phyloP scores from a whole-genome alignment of 2,113 vertebrate species.

The Pteronura brasiliensis region DNA sequence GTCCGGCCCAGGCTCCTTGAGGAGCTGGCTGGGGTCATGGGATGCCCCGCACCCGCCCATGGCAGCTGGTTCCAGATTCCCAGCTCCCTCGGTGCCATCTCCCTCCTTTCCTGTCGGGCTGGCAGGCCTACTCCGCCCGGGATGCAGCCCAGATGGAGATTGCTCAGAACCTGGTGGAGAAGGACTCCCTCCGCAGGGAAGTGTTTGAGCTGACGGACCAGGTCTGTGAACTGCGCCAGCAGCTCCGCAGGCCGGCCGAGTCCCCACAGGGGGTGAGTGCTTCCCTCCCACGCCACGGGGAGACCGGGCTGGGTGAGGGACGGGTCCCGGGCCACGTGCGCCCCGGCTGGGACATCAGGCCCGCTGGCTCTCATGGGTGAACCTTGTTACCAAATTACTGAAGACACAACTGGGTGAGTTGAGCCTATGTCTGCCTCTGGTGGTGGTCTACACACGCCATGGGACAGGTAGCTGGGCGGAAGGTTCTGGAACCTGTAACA shows the following conservation, averaged over 20 bases:
- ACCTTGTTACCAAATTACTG: rapidly evolving
- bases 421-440: neutral
- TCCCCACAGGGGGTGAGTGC: neutral
- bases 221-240: conserved; percentile 79
- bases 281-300: neutral
- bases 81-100: rapidly evolving
- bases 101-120: neutral
- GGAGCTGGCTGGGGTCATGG: neutral
- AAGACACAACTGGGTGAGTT: rapidly evolving
- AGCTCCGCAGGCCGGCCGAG: neutral
- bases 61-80: neutral
- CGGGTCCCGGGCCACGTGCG: rapidly evolving
- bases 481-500: neutral
- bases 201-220: conserved; percentile 87
- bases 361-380: rapidly evolving
- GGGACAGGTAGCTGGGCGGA: neutral
- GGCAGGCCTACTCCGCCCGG: conserved; percentile 87
- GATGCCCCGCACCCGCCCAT: rapidly evolving
- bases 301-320: too few relatives aligned
- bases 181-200: conserved; percentile 87
- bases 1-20: rapidly evolving
- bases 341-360: rapidly evolving
- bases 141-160: conserved; percentile 89
- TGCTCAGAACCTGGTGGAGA: conserved; percentile 86
- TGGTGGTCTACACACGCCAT: rapidly evolving